Base-by-base conservation (phyloP, 2,888 invertebrate species). In the Ornithoptera priamus region DNA sequence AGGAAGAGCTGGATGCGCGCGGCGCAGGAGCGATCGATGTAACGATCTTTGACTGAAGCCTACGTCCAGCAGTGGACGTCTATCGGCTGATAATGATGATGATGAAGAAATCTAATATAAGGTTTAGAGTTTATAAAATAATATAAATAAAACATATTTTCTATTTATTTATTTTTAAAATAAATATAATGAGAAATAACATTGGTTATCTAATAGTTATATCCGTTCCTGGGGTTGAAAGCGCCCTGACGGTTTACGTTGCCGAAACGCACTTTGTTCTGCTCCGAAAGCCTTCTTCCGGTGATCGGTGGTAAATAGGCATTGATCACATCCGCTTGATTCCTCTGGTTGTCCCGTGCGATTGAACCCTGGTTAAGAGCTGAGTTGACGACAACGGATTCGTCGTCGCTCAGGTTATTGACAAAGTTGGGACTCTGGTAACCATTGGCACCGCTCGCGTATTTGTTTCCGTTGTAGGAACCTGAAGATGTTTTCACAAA, bases 391-490 rank as follows among this genome's bases (percentile, higher is more conserved):
- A 85, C 82, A 5, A 89, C 76, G 0, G 86, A 69, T 67, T 89
- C 87, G 57, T 81, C 84, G 18, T 82, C 79, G 57, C 74, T 77
- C 10, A 76, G 76, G 66, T 75, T 77, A 68, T 76, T 77, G 22
- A 73, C 74, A 36, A 61, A 70, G 64, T 64, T 70, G 12, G 65
- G 56, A 24, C 64, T 65, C 24, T 64, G 39, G 18, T 65, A 74
- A 30, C 69, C 69, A 50, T 69, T 73, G 61, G 58, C 75, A 58
- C 75, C 78, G 39, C 73, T 76, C 6, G 73, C 72, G 71, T 88
- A 91, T 79, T 90, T 91, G 22, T 73, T 84, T 72, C 85, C 88
- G 68, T 80, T 86, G 82, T 91, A 92, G 0, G 87, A 85, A 24
- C 91, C 92, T 91, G 80, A 5, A 8, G 39, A 39, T 30, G 30